Evolutionary conservation across 1,140 invertebrate genomes (phyloP), one percentile per base, ranked within the genome.

Genomic region (Sinonovacula constricta): DNA sequence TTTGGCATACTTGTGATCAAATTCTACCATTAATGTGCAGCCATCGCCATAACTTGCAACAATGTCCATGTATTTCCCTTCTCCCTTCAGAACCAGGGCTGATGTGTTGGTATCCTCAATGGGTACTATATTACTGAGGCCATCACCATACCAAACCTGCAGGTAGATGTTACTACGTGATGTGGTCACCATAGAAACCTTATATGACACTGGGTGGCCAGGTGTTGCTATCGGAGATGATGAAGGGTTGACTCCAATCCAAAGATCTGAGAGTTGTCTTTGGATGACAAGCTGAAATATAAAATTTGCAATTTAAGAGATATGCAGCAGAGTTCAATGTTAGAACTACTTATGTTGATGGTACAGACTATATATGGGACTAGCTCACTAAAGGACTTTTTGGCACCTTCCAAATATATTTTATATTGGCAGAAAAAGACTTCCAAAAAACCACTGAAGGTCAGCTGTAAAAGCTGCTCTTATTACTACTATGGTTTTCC

Each of bases 21-120:
- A 74, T 30, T 74, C 70, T 18, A 74, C 57, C 1, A 24, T 22
- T 15, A 74, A 26, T 24, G 18, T 62, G 53, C 70, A 74, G 1
- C 70, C 70, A 12, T 62, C 36, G 31, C 70, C 70, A 34, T 74
- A 74, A 28, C 57, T 74, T 36, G 57, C 59, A 7, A 74, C 36
- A 31, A 74, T 74, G 59, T 74, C 59, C 70, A 74, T 74, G 33
- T 62, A 39, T 53, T 74, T 74, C 2, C 70, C 70, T 22, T 74
- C 31, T 34, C 70, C 70, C 14, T 26, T n/a, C 3, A 74, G 39
- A 18, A 74, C 70, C 4, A 74, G 36, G 18, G 30, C 45, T 22
- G 70, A 59, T 3, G 57, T 31, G 3, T 63, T 45, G 31, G 57
- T 74, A 39, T 74, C 70, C 3, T 56, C 45, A 31, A 74, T 18